Percentiles rank a stretch among this genome's conserved stretches.
Evolutionary conservation across 2,797 vertebrate species (phyloP).

Genomic region (Potorous gilbertii): DNA sequence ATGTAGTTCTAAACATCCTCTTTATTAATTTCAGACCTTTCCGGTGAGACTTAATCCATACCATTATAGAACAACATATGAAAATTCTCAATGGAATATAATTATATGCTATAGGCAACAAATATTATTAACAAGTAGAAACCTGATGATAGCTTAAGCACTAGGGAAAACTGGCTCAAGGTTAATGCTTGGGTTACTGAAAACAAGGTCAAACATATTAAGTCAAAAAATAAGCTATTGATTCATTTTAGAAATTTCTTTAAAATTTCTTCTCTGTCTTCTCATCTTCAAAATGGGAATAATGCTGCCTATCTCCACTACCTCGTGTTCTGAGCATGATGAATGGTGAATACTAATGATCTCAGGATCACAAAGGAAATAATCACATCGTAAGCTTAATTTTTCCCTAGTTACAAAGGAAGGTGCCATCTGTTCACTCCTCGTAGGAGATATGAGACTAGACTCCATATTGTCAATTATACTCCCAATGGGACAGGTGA

Average conservation of each 20-base stretch:
- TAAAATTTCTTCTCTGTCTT: neutral
- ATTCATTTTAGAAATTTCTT: neutral
- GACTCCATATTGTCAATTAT: neutral
- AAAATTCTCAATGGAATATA: neutral
- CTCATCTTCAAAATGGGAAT: neutral
- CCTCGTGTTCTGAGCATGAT: neutral
- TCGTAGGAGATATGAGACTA: neutral
- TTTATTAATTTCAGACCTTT: neutral
- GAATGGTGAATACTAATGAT: neutral
- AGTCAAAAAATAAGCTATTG: neutral
- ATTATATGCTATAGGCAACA: neutral
- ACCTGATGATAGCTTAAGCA: neutral
- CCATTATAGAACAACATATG: neutral
- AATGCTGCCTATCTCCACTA: neutral
- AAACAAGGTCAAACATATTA: neutral
- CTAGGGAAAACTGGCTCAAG: neutral
- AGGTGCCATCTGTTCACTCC: neutral
- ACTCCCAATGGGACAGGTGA: neutral
- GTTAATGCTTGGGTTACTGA: neutral
- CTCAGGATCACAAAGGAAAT: neutral
- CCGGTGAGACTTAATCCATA: neutral
- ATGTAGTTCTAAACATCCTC: neutral
- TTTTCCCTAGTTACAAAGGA: neutral
- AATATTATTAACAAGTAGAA: neutral
- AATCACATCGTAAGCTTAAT: conserved; percentile 8